Evolutionary conservation across 2,888 invertebrate genomes (phyloP).

Genomic region (Parochlus steinenii): DNA sequence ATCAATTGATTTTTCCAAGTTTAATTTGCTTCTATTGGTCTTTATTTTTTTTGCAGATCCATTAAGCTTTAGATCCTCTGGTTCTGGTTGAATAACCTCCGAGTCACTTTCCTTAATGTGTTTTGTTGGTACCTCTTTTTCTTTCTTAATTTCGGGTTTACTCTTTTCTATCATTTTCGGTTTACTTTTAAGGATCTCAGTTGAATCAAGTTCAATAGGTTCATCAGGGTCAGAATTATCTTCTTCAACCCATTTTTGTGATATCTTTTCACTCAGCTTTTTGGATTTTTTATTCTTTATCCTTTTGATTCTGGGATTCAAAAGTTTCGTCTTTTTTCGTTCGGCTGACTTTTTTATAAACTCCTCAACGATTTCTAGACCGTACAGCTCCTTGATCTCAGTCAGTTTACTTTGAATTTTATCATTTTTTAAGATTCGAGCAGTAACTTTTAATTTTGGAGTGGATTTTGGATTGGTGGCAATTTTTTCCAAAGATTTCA

Average conservation of each 20-base stretch:
- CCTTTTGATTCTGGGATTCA: neutral
- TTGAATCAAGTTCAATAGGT: neutral
- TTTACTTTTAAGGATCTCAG: neutral
- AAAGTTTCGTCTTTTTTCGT: conserved; percentile 3
- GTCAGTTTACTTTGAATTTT: conserved; percentile 1
- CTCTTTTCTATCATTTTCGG: neutral
- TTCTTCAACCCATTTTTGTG: neutral
- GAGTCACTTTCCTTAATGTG: neutral
- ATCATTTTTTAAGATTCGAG: conserved; percentile 1
- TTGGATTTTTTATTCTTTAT: neutral
- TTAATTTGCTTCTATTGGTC: neutral
- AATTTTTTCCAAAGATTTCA: conserved; percentile 3
- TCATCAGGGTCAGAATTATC: neutral
- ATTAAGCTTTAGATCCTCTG: neutral
- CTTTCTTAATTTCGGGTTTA: neutral
- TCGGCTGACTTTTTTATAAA: conserved; percentile 5
- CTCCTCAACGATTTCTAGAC: neutral
- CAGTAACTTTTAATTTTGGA: neutral
- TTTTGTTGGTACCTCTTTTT: neutral
- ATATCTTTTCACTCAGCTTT: neutral
- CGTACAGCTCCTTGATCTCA: conserved; percentile 1
- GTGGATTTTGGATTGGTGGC: neutral
- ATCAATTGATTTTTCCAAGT: conserved; percentile 14
- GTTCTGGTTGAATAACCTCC: neutral
- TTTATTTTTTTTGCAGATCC: neutral